Base-by-base conservation (phyloP, 1,140 invertebrate species). In the Muscidifurax raptorellus region DNA sequence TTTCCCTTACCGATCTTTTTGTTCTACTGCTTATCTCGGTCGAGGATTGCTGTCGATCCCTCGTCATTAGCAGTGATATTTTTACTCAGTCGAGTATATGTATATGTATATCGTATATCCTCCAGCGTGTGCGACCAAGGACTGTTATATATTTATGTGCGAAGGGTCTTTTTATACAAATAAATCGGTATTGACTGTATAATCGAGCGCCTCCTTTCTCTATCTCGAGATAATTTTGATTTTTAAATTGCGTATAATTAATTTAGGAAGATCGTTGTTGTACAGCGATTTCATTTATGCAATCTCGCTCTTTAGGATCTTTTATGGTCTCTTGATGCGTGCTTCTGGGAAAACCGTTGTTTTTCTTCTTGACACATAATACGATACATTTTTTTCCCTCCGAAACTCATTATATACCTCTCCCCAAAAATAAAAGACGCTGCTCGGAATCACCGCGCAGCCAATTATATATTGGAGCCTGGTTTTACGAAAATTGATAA, bases 31-130 rank as follows among this genome's bases (percentile, higher is more conserved):
- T 69, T 69, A 28, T 69, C 27, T 28, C 13, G 22, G n/a, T 22
- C 1, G 66, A 69, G 52, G 52, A 6, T 69, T 69, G 25, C 66
- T 28, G 66, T 69, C 66, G 27, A 69, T 69, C 66, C 27, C 27
- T 69, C 27, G 66, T 69, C 66, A 69, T 69, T 69, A n/a, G 64
- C 66, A 30, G 25, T 69, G 27, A 69, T 69, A 69, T 69, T 69
- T 69, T 28, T 28, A 5, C 22, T 59, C 66, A 69, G 10, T n/a
- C 66, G 64, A 13, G 25, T 25, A 15, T 64, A 4, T 3, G 36
- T 40, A 5, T 40, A 40, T 40, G 9, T 40, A 40, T n/a, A n/a
- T n/a, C n/a, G n/a, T n/a, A n/a, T n/a, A n/a, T n/a, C n/a, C n/a
- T n/a, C n/a, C n/a, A 18, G 12, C 44, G 15, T 13, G 44, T 47